Evolutionary conservation across 1,140 invertebrate species (phyloP).

Genomic region (Procambarus clarkii): DNA sequence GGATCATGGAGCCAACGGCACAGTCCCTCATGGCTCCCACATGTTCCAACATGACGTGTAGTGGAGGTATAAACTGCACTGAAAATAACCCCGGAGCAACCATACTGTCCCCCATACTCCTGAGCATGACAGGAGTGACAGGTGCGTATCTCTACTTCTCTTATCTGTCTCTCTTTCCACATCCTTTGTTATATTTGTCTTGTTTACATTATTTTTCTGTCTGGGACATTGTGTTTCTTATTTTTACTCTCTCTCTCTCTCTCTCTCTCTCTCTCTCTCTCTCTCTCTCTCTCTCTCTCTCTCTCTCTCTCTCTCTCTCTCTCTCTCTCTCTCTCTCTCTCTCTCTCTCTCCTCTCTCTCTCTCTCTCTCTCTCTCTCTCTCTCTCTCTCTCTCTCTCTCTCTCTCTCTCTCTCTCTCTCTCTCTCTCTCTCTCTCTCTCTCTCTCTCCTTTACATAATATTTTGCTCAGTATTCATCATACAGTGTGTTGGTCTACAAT

Average conservation of each 20-base stretch:
- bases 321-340: too few relatives aligned
- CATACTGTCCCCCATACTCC: constrained; percentile 1
- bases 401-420: constrained; percentile 33
- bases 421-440: constrained; percentile 30
- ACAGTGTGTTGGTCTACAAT: too few relatives aligned
- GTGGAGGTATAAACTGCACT: not conserved
- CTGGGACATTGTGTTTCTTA: too few relatives aligned
- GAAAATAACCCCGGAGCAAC: not conserved
- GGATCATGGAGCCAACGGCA: not conserved
- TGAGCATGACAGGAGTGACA: not conserved
- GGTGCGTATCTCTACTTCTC: not conserved
- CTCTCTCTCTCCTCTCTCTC: not conserved
- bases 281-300: too few relatives aligned
- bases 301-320: too few relatives aligned
- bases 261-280: too few relatives aligned
- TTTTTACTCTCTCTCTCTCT: too few relatives aligned
- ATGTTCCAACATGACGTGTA: not conserved
- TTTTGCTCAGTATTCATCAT: too few relatives aligned
- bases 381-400: not conserved
- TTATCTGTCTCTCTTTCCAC: not conserved
- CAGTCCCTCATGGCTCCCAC: not conserved
- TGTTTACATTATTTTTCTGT: too few relatives aligned
- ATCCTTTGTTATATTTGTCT: not conserved
- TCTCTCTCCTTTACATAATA: not conserved
- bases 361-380: not conserved